Percentiles rank a stretch among this genome's conserved stretches.
Conservation (phyloP, 2,888 invertebrate genomes). For the Apoda limacodes region DNA sequence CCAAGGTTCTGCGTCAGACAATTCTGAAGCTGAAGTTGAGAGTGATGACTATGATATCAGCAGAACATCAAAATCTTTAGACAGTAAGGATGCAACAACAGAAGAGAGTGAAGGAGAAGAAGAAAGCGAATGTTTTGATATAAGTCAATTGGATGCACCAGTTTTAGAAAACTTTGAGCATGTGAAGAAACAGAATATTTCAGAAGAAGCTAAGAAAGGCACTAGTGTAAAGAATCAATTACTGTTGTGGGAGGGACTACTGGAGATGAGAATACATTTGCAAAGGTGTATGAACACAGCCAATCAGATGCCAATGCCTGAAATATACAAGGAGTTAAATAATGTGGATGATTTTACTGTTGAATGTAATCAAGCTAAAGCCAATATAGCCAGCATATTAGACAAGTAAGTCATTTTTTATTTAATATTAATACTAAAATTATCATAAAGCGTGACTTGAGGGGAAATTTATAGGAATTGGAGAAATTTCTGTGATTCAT, state of each 20-base stretch:
- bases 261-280: constrained; percentile 88
- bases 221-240: constrained; percentile 77
- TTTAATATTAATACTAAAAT: too few relatives aligned
- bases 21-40: constrained; percentile 29
- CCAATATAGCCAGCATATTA: constrained; percentile 69
- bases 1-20: constrained; percentile 23
- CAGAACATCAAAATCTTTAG: background rate
- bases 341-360: constrained; percentile 62
- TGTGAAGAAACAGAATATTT: constrained; percentile 64
- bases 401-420: constrained; percentile 60
- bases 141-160: constrained; percentile 55
- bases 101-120: constrained; percentile 26
- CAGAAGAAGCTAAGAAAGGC: constrained; percentile 74
- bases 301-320: constrained; percentile 82
- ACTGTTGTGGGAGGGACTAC: constrained; percentile 83
- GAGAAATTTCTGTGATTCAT: too few relatives aligned
- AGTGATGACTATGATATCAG: constrained; percentile 38
- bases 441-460: too few relatives aligned
- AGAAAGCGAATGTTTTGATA: constrained; percentile 48
- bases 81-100: constrained; percentile 1
- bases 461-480: too few relatives aligned
- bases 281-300: constrained; percentile 82
- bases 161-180: constrained; percentile 68
- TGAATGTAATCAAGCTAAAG: constrained; percentile 59
- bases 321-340: constrained; percentile 57